Conservation (phyloP, 2,797 vertebrate genomes). For the Hoplostethus mediterraneus region DNA sequence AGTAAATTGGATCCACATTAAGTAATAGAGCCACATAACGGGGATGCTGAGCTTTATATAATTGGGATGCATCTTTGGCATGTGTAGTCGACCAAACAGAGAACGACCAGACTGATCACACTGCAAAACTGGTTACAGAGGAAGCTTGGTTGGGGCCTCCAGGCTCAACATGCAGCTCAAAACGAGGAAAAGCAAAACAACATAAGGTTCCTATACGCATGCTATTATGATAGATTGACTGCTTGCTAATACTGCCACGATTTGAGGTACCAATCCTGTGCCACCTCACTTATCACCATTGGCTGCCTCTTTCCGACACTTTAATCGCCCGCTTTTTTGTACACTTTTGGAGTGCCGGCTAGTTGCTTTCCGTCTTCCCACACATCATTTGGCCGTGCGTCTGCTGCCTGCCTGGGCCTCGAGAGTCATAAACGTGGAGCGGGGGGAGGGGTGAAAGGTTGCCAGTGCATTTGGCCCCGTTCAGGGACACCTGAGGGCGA, state of each 20-base stretch:
- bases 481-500: conserved; percentile 68
- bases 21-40: not conserved
- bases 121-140: not conserved
- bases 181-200: conserved; percentile 2
- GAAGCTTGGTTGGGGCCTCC: conserved; percentile 19
- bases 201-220: conserved; percentile 29
- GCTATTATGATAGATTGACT: conserved; percentile 55
- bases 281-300: conserved; percentile 81
- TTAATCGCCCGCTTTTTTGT: conserved; percentile 75
- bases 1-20: not conserved
- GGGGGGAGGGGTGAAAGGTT: conserved; percentile 45
- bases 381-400: conserved; percentile 75
- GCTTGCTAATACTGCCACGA: conserved; percentile 65
- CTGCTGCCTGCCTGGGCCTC: conserved; percentile 54
- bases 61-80: not conserved
- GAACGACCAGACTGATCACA: conserved; percentile 9
- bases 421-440: conserved; percentile 71
- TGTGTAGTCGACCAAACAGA: conserved; percentile 1
- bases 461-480: conserved; percentile 51
- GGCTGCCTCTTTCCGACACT: conserved; percentile 75
- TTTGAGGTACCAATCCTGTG: conserved; percentile 61
- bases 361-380: conserved; percentile 75
- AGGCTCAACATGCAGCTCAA: conserved; percentile 10
- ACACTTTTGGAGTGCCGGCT: conserved; percentile 49
- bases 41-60: conserved; percentile 5